A percentile compares a stretch with the other conserved stretches of the same genome.
Conservation (phyloP, 1,140 invertebrate genomes). For the Drosophila repletoides region DNA sequence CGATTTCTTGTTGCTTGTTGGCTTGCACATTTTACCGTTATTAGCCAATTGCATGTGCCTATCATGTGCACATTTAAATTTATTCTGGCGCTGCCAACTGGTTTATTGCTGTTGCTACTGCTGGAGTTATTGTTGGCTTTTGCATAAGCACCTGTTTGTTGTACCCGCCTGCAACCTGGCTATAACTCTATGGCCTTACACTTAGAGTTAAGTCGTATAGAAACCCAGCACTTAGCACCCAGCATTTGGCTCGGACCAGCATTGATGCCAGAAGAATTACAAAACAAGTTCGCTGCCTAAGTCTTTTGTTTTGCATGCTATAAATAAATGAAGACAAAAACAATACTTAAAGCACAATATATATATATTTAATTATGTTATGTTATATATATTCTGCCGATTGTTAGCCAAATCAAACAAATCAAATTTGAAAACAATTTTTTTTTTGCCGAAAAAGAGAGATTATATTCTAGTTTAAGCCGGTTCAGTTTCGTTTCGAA, state of each 20-base stretch:
- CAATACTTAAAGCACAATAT: background rate
- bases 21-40: constrained; percentile 66
- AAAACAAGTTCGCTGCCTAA: constrained; percentile 65
- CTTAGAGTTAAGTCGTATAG: no score
- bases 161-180: constrained; percentile 18
- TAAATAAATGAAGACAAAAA: background rate
- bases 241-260: background rate
- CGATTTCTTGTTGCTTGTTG: constrained; percentile 6
- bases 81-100: constrained; percentile 63
- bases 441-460: no score
- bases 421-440: no score
- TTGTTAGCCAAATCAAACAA: no score
- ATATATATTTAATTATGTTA: no score
- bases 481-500: no score
- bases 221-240: background rate
- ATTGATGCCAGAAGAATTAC: constrained; percentile 53
- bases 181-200: constrained; percentile 11
- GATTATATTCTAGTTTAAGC: no score
- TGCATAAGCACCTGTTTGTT: constrained; percentile 77
- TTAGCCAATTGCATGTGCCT: constrained; percentile 59
- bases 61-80: constrained; percentile 59
- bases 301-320: constrained; percentile 46
- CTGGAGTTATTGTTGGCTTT: constrained; percentile 31
- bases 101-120: constrained; percentile 23
- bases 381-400: no score